Evolutionary conservation across 2,113 vertebrate species (phyloP).

Genomic region (Eira barbara): DNA sequence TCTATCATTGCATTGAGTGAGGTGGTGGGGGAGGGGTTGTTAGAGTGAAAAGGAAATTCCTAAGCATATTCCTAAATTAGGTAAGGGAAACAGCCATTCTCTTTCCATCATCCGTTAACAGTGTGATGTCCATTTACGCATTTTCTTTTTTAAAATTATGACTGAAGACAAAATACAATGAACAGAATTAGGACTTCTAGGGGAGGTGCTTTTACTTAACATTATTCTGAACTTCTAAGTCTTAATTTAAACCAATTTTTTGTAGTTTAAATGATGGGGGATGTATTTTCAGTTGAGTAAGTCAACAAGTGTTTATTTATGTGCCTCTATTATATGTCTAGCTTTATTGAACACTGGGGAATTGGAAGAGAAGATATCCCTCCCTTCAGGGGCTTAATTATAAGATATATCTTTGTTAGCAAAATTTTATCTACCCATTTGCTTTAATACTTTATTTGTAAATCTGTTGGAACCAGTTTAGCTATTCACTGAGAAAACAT

Average conservation of each 20-base stretch:
- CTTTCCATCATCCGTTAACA: neutral
- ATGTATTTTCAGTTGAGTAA: neutral
- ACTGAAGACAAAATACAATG: neutral
- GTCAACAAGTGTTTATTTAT: neutral
- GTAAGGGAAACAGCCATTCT: neutral
- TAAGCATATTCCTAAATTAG: neutral
- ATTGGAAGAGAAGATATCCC: neutral
- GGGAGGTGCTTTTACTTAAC: neutral
- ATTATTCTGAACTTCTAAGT: neutral
- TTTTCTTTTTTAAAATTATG: conserved; percentile 19
- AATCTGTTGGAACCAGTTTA: neutral
- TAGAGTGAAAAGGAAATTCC: neutral
- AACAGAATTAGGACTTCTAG: neutral
- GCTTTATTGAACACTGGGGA: neutral
- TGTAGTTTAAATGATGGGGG: neutral
- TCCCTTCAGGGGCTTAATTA: neutral
- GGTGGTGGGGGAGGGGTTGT: neutral
- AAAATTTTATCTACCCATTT: conserved; percentile 5
- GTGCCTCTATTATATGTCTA: neutral
- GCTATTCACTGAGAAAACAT: neutral
- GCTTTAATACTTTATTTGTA: neutral
- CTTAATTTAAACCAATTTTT: neutral
- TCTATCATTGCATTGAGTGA: neutral
- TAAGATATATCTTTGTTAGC: conserved; percentile 11
- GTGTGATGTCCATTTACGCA: neutral